Evolutionary conservation across 2,113 vertebrate species (phyloP), one percentile per base, ranked within the genome.

Genomic region (Poeciliopsis prolifica): DNA sequence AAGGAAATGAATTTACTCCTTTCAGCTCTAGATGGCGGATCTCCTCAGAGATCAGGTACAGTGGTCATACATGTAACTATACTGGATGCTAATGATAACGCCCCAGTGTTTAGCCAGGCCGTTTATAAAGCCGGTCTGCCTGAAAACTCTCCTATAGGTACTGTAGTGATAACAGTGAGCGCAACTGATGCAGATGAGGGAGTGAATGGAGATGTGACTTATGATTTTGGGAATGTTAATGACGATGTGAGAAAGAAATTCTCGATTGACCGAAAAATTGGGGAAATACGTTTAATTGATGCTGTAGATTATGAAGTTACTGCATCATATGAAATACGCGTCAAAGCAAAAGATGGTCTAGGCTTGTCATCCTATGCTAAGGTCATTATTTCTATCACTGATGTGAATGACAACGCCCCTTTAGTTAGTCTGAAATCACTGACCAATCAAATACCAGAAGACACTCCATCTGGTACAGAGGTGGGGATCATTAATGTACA

Each of bases 331-430:
- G 95, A 96, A 80, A 71, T 96, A 48, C 88, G 88, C 17, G 42
- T 96, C 1, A 90, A 94, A 83, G 95, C 93, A 4, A 91, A 89
- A 68, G 96, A 96, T 87, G 80, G 85, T 0, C 82, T 93, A 15
- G 93, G 91, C 0, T 80, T 94, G 1, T 80, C 84, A 0, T 92
- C 93, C 0, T 85, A 92, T 75, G 86, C 92, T 0, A 94, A 90
- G 17, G 90, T 94, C 0, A 60, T 94, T 0, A 79, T 95, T 65
- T 71, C 75, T 13, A n/a, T 95, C 0, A 84, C 84, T 65, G 95
- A 96, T 72, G 72, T 94, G 2, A 96, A 96, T 83, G 95, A 96
- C 33, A 96, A 96, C 64, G 79, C 82, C 0, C 91, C 95, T 1
- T 75, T 92, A 1, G 80, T 96, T 3, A 62, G 68, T 1, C 2